A percentile compares a stretch with the other conserved stretches of the same genome.
These are phyloP conservation scores for Clarias fuscus DNA, from an alignment of 2,797 vertebrate species.

Conservation along the genomic window DNA sequence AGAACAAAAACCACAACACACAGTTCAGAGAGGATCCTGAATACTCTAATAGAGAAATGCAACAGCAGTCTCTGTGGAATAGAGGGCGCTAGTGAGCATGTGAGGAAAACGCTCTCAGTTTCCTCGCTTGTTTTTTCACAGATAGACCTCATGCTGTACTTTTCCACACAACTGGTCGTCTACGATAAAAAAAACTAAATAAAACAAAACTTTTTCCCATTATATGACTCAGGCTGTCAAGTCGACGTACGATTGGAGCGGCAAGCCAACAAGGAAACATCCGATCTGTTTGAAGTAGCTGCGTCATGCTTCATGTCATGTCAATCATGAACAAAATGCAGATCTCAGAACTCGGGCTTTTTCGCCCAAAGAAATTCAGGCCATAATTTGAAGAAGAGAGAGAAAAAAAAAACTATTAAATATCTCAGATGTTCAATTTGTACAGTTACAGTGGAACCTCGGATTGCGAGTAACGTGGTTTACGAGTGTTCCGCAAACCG, in stretches of 20 bases:
- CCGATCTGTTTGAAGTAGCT: background rate
- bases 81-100: constrained; percentile 22
- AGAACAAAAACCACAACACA: constrained; percentile 19
- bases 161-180: background rate
- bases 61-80: constrained; percentile 23
- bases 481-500: too few relatives aligned
- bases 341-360: background rate
- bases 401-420: background rate
- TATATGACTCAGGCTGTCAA: background rate
- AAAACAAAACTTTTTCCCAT: background rate
- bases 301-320: background rate
- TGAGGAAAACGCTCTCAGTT: background rate
- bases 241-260: background rate
- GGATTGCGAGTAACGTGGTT: too few relatives aligned
- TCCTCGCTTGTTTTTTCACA: background rate
- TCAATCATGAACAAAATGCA: background rate
- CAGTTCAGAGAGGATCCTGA: constrained; percentile 44
- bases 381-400: background rate
- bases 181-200: background rate
- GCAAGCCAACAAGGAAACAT: background rate
- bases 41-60: constrained; percentile 50
- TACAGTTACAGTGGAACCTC: too few relatives aligned
- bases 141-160: background rate
- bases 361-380: background rate
- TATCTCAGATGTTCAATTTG: background rate